Evolutionary conservation across 2,888 invertebrate genomes (phyloP).

Genomic region (Habrosyne pyritoides): DNA sequence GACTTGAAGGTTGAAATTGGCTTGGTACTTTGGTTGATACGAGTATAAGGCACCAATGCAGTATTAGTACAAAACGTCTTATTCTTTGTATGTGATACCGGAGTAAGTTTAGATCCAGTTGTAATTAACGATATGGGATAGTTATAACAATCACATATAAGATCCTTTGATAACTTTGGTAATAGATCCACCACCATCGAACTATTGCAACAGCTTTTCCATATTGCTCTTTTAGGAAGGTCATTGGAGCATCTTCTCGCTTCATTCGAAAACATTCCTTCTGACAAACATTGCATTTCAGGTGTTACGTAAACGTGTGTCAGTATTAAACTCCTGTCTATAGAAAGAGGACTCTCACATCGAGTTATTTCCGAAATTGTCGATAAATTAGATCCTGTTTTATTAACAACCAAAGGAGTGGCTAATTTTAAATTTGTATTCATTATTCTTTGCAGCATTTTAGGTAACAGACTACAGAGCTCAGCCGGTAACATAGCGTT

Average conservation of each 20-base stretch:
- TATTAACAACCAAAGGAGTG: conserved; percentile 25
- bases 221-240: too few relatives aligned
- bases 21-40: conserved; percentile 17
- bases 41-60: conserved; percentile 35
- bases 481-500: conserved; percentile 71
- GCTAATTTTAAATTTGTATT: conserved; percentile 26
- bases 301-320: conserved; percentile 18
- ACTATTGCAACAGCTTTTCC: background rate
- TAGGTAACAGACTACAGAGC: conserved; percentile 67
- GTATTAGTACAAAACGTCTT: conserved; percentile 25
- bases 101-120: background rate
- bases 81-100: conserved; percentile 4
- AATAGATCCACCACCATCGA: conserved; percentile 19
- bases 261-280: conserved; percentile 32
- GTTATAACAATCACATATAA: conserved; percentile 14
- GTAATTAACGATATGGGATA: conserved; percentile 2
- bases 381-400: conserved; percentile 36
- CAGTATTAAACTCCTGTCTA: conserved; percentile 12
- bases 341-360: conserved; percentile 17
- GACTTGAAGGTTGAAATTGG: conserved; percentile 14
- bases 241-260: background rate
- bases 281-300: conserved; percentile 23
- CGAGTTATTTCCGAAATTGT: conserved; percentile 42
- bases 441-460: conserved; percentile 51
- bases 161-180: conserved; percentile 15